A percentile compares a stretch with the other conserved stretches of the same genome.
These are phyloP conservation scores for Formicarius rufipectus DNA, from an alignment of 2,113 vertebrate genomes.

Conservation along the genomic window DNA sequence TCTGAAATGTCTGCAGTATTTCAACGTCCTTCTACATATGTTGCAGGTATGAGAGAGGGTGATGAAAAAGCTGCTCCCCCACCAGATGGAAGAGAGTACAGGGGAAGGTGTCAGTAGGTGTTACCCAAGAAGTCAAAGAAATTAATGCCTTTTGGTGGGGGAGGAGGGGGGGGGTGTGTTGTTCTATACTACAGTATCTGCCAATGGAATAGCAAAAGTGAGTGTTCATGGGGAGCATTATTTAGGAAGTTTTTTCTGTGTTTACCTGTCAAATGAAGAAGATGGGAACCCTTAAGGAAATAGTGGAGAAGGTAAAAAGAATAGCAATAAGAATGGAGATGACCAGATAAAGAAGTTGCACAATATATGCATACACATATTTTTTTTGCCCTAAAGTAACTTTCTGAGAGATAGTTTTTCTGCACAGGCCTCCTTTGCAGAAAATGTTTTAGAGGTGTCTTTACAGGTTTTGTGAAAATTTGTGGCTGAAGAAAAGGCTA, in stretches of 20 bases:
- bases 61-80: not conserved
- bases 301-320: not conserved
- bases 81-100: not conserved
- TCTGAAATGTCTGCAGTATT: not conserved
- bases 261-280: not conserved
- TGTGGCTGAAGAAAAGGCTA: not conserved
- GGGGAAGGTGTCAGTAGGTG: not conserved
- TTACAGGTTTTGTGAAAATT: not conserved
- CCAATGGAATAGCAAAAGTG: not conserved
- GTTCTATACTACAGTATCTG: not conserved
- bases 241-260: not conserved
- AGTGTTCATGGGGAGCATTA: not conserved
- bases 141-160: not conserved
- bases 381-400: not conserved
- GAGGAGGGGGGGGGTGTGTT: not conserved
- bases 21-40: accelerated
- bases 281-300: not conserved
- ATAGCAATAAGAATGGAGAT: not conserved
- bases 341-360: not conserved
- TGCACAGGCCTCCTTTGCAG: not conserved
- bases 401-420: not conserved
- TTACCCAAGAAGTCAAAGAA: not conserved
- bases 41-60: not conserved
- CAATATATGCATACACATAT: not conserved
- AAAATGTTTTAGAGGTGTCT: not conserved